Evolutionary conservation across 2,888 invertebrate species (phyloP).

Genomic region (Suillia variegata): DNA sequence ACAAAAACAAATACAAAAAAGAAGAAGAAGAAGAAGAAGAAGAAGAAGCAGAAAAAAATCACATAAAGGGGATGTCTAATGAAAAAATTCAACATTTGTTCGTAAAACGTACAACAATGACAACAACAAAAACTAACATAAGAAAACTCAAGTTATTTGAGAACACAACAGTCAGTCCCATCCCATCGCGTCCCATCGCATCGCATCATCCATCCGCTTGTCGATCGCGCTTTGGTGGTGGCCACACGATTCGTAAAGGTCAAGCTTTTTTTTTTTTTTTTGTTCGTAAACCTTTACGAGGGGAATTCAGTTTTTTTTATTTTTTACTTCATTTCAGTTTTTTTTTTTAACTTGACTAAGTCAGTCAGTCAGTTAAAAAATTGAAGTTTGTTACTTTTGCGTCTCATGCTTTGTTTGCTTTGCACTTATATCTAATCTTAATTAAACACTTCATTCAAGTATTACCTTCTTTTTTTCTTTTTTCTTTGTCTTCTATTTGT

Average conservation of each 20-base stretch:
- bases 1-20: no score
- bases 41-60: no score
- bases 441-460: constrained; percentile 15
- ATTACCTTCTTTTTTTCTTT: background rate
- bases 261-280: no score
- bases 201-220: background rate
- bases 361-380: background rate
- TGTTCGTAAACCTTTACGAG: background rate
- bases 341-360: background rate
- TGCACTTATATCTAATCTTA: constrained; percentile 15
- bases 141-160: no score
- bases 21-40: no score
- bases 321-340: background rate
- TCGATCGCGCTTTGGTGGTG: no score
- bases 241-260: background rate
- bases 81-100: background rate
- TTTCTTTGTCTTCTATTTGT: no score
- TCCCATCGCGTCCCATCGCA: no score
- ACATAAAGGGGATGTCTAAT: background rate
- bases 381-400: constrained; percentile 5
- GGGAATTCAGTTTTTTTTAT: background rate
- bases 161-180: background rate
- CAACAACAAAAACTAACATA: background rate
- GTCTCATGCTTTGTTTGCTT: background rate
- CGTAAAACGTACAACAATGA: no score